phyloP scores from a whole-genome alignment of 2,888 invertebrate genomes.

The Apamea epomidion region DNA sequence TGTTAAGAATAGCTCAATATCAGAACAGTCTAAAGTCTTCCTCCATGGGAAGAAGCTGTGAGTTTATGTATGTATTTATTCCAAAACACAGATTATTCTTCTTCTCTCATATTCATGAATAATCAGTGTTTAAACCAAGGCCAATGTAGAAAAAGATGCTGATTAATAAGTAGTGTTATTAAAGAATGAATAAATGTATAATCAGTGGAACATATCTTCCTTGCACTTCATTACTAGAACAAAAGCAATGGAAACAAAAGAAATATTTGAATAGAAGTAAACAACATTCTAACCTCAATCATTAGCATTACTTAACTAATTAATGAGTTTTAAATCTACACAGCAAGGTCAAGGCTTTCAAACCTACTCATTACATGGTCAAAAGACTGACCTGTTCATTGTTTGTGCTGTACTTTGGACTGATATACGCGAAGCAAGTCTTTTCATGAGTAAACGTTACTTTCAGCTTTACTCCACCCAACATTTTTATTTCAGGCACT shows the following conservation, averaged over 20 bases:
- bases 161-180: background rate
- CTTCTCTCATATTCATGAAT: background rate
- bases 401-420: constrained; percentile 85
- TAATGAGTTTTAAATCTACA: background rate
- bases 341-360: background rate
- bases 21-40: too few species aligned
- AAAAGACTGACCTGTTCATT: constrained; percentile 81
- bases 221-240: background rate
- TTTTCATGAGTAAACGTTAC: constrained; percentile 82
- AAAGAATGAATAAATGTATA: background rate
- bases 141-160: background rate
- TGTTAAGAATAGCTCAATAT: too few species aligned
- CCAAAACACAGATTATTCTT: too few species aligned
- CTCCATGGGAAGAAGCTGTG: too few species aligned
- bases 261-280: constrained; percentile 37
- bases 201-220: background rate
- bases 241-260: constrained; percentile 5
- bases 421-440: constrained; percentile 87
- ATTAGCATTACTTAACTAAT: background rate
- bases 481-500: constrained; percentile 72
- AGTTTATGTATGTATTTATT: too few species aligned
- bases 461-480: constrained; percentile 84
- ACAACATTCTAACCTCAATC: constrained; percentile 68
- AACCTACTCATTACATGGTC: constrained; percentile 13
- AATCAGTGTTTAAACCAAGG: background rate